A percentile compares a stretch with the other conserved stretches of the same genome.
phyloP scores from a whole-genome alignment of 2,113 vertebrate species.

The Mixornis gularis region DNA sequence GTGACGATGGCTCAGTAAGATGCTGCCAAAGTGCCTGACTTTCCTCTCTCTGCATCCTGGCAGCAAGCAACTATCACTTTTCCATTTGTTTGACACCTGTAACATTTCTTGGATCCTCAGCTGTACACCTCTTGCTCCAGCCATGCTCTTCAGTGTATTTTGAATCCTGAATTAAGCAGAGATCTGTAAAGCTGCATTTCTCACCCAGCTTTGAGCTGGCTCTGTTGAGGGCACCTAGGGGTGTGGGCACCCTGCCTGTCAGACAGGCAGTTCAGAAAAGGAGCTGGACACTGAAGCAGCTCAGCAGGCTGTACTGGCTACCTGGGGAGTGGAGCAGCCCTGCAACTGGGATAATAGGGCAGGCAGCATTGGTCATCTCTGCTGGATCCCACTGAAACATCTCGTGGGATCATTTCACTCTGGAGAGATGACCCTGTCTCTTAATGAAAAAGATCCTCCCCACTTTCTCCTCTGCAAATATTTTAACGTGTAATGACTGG shows the following conservation, averaged over 20 bases:
- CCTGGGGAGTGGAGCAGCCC: accelerated
- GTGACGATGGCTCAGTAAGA: background rate
- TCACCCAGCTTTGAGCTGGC: accelerated
- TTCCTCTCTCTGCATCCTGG: background rate
- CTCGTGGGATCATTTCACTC: background rate
- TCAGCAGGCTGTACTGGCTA: background rate
- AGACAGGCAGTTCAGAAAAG: background rate
- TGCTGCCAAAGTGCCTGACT: background rate
- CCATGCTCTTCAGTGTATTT: background rate
- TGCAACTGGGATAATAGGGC: accelerated
- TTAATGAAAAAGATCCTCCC: background rate
- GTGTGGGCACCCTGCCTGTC: background rate
- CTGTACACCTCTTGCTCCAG: background rate
- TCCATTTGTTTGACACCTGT: background rate
- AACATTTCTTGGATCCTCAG: background rate
- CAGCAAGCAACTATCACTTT: accelerated
- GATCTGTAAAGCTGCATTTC: background rate
- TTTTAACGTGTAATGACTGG: background rate
- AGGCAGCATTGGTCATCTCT: background rate
- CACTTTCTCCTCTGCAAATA: background rate
- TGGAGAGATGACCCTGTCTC: background rate
- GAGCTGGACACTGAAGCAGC: background rate
- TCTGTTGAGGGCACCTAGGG: accelerated
- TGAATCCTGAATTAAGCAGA: background rate
- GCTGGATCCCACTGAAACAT: background rate